Conservation (phyloP, 2,797 vertebrate genomes). For the Betta splendens region DNA sequence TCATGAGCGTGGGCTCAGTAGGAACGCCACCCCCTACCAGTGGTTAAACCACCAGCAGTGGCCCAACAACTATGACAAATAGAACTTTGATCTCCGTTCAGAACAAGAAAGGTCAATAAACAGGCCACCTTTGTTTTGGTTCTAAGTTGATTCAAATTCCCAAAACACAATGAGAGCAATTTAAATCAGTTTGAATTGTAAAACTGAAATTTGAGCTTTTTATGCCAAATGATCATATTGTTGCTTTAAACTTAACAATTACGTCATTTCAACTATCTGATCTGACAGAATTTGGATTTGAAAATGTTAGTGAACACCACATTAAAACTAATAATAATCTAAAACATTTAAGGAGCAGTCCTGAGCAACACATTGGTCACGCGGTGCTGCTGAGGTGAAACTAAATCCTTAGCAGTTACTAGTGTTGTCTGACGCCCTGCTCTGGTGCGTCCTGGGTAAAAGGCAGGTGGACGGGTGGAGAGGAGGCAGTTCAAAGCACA, state of each 20-base stretch:
- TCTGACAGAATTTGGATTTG: neutral
- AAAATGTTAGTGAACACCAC: neutral
- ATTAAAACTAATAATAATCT: neutral
- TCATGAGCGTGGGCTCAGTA: too few species aligned
- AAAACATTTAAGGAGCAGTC: neutral
- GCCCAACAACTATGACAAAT: neutral
- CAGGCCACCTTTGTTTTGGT: too few species aligned
- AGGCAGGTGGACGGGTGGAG: neutral
- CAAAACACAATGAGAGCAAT: too few species aligned
- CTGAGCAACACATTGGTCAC: neutral
- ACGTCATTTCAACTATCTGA: too few species aligned
- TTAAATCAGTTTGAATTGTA: neutral
- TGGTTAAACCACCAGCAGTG: neutral
- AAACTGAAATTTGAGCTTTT: too few species aligned
- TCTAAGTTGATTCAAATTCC: too few species aligned
- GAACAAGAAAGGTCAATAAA: too few species aligned
- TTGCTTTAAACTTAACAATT: neutral
- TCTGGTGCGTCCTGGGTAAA: neutral
- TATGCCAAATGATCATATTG: too few species aligned
- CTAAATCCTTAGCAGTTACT: constrained; percentile 3
- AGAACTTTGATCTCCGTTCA: too few species aligned
- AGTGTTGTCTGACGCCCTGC: neutral
- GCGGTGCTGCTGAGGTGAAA: neutral
- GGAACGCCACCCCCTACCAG: too few species aligned
- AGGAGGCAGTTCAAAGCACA: constrained; percentile 10